These are phyloP conservation scores for Idaea dimidiata DNA, from an alignment of 2,888 invertebrate genomes.

Conservation along the genomic window DNA sequence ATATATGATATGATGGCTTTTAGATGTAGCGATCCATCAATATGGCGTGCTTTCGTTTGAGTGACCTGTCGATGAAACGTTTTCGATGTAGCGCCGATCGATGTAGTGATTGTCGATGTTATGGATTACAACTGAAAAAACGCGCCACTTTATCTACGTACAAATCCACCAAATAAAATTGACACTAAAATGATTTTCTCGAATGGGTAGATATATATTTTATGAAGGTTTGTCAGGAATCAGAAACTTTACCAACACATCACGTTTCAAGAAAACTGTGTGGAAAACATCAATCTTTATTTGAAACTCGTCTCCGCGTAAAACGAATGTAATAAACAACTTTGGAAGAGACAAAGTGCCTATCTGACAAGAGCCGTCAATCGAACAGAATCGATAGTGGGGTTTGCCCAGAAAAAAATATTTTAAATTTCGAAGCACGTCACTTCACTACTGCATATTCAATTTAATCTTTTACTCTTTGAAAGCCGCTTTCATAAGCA, in stretches of 20 bases:
- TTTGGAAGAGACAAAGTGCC: conserved; percentile 22
- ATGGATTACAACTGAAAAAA: too few species aligned
- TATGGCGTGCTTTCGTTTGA: too few species aligned
- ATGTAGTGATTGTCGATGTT: too few species aligned
- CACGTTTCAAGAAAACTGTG: conserved; percentile 25
- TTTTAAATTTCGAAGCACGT: not conserved
- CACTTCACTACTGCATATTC: not conserved
- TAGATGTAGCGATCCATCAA: too few species aligned
- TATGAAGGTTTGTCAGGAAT: not conserved
- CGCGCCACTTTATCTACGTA: not conserved
- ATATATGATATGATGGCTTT: too few species aligned
- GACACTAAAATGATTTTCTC: not conserved
- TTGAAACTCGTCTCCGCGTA: conserved; percentile 31
- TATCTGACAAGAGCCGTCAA: conserved; percentile 26
- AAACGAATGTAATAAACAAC: conserved; percentile 32
- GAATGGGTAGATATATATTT: not conserved
- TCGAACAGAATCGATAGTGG: conserved; percentile 28
- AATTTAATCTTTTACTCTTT: not conserved
- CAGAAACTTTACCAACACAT: conserved; percentile 9
- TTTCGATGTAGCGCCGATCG: too few species aligned
- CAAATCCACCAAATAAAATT: conserved; percentile 1
- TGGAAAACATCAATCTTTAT: conserved; percentile 34
- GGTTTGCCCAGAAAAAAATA: not conserved
- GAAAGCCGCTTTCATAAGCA: not conserved
- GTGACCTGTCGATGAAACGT: too few species aligned